Base-by-base conservation (phyloP, 1,140 invertebrate genomes). In the Drosophila grimshawi region DNA sequence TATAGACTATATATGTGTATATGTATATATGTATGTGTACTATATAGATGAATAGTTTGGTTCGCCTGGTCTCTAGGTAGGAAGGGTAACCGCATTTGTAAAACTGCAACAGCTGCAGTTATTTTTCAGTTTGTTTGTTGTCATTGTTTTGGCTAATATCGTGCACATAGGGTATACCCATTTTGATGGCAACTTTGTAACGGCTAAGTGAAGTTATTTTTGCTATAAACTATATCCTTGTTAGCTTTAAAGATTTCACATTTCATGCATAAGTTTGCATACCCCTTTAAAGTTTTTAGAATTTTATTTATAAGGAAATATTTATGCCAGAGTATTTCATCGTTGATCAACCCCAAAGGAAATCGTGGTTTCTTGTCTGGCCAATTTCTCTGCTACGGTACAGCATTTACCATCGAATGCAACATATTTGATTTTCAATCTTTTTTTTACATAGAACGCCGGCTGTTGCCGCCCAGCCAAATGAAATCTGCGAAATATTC, bases 91-190 rank as follows among this genome's bases (percentile, higher is more conserved):
- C 83, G 46, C 80, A 88, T 88, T 86, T 88, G 80, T 86, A 80
- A 88, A 88, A 88, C 85, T 88, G 83, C 83, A 88, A 89, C 83
- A 88, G 83, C 83, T 88, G 83, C 83, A 88, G 72, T 88, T 88
- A 83, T 88, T 83, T 88, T 88, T 88, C 72, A 76, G 60, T 60
- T 81, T 86, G 69, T 75, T 85, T 86, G 78, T 81, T 85, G 71
- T 49, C 57, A 32, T 57, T 74, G 71, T 29, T 86, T 60, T 70
- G 48, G 65, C 59, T 57, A 51, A 35, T 43, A 3, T 43, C 41
- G 41, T 37, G 66, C 51, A 19, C 32, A 10, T 1, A 5, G 43
- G 7, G 27, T 37, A 30, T 33, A 6, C 5, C 8, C 7, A 19
- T 8, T 61, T 19, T 1, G 19, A 19, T 19, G 19, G 19, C 19